These are phyloP conservation scores for Nannoperca obscura DNA, from an alignment of 2,797 vertebrate species.

Conservation along the genomic window DNA sequence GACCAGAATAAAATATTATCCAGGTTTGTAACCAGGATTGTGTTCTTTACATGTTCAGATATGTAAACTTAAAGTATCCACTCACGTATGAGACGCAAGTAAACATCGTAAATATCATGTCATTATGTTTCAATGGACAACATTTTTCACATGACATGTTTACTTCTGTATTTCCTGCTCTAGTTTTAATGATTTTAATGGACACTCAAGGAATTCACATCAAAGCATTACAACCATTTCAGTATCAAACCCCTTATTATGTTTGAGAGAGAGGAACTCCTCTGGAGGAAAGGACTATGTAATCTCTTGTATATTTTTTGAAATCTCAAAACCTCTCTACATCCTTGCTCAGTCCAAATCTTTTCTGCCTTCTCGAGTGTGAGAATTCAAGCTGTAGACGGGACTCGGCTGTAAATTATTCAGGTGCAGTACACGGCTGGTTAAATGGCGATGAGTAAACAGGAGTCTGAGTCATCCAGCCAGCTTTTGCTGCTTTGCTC, in stretches of 20 bases:
- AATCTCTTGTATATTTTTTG: background rate
- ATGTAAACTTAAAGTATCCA: background rate
- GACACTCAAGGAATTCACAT: background rate
- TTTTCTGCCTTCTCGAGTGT: constrained; percentile 25
- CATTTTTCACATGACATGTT: background rate
- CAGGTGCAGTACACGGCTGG: constrained; percentile 63
- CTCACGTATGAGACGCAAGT: background rate
- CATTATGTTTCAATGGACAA: background rate
- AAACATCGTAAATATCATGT: background rate
- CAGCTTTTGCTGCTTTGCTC: constrained; percentile 57
- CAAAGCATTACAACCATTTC: background rate
- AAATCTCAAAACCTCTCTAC: constrained; percentile 24
- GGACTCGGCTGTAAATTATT: constrained; percentile 69
- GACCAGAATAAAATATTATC: background rate
- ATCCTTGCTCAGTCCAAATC: background rate
- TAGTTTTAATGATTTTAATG: constrained; percentile 1
- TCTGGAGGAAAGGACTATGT: background rate
- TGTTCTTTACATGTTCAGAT: background rate
- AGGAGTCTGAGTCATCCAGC: constrained; percentile 73
- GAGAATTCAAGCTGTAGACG: constrained; percentile 42
- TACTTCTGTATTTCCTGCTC: background rate
- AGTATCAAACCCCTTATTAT: background rate
- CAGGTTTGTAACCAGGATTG: background rate
- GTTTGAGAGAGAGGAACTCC: background rate
- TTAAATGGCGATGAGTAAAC: constrained; percentile 75